Evolutionary conservation across 2,113 vertebrate species (phyloP), one percentile per base, ranked within the genome.

Genomic region (Cercopithecus mona): DNA sequence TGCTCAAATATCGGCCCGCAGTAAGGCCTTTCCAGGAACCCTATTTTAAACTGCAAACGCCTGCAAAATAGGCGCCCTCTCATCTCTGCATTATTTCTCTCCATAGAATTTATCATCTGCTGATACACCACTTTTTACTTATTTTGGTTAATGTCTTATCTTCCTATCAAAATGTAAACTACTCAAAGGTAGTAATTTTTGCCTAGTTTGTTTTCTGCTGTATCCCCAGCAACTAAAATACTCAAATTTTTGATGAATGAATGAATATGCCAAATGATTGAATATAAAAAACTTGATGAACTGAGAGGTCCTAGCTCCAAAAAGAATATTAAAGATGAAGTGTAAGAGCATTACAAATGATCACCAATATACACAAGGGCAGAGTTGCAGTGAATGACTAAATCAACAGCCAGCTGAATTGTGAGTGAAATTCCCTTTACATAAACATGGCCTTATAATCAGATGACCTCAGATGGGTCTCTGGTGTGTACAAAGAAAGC

Each of bases 401-500:
- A 3, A 38, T 8, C 12, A 32, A 55, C 0, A 50, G 27, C 43
- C 52, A 50, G 18, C 2, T 16, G 11, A 78, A 14, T 2, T 23
- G 5, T 3, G 35, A n/a, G 35, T 1, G 6, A 75, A n/a, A 50
- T 27, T 59, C 38, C 59, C 79, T 68, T 38, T 40, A 6, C 1
- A 48, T 48, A 90, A 80, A 85, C 40, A 3, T 18, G n/a, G 68
- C 57, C 43, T 78, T 66, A 20, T 11, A 20, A 93, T 45, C 35
- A 50, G 13, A 7, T 20, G 38, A 86, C 20, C 81, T 43, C 48
- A 72, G 50, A 45, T 11, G 12, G 38, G 52, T 73, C 45, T 95
- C 70, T 50, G 61, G 90, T 52, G 82, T 16, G 10, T 57, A 94
- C 25, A 79, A 88, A 76, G 76, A 90, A 73, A 93, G 83, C 52